phyloP scores from a whole-genome alignment of 2,113 vertebrate species.

The Thalassoma bifasciatum region DNA sequence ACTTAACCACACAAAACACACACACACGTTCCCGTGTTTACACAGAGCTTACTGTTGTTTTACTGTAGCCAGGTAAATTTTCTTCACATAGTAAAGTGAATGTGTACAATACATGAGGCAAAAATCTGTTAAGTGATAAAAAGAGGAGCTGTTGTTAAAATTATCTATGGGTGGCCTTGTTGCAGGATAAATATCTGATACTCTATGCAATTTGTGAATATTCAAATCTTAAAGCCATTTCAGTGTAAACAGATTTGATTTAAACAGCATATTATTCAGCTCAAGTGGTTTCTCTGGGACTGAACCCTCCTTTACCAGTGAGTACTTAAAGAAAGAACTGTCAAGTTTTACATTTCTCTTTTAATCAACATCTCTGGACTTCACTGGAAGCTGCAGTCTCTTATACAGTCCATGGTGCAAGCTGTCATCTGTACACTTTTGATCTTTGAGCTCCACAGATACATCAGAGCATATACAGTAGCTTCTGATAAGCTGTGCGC shows the following conservation, averaged over 20 bases:
- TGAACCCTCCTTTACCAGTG: slow-evolving; percentile 41
- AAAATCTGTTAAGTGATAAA: neutral
- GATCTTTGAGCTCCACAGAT: slow-evolving; percentile 14
- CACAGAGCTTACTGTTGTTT: slow-evolving; percentile 10
- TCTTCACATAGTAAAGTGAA: neutral
- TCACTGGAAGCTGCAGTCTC: slow-evolving; percentile 6
- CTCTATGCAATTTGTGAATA: slow-evolving; percentile 34
- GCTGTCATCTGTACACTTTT: slow-evolving; percentile 39
- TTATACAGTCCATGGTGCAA: neutral
- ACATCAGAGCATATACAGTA: slow-evolving; percentile 4
- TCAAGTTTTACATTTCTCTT: slow-evolving; percentile 39
- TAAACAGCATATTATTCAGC: slow-evolving; percentile 18
- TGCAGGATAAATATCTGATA: slow-evolving; percentile 32
- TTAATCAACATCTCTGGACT: slow-evolving; percentile 28
- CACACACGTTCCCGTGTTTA: neutral
- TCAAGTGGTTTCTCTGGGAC: slow-evolving; percentile 67
- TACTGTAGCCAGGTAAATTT: neutral
- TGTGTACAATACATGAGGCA: neutral
- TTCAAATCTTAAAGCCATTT: slow-evolving; percentile 29
- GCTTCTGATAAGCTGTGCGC: slow-evolving; percentile 45
- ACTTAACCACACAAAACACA: slow-evolving; percentile 4
- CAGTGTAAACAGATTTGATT: slow-evolving; percentile 43
- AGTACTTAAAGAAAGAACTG: slow-evolving; percentile 42
- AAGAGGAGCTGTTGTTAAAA: slow-evolving; percentile 8
- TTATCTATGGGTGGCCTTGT: neutral